Evolutionary conservation across 2,888 invertebrate species (phyloP), one percentile per base, ranked within the genome.

Genomic region (Caenorhabditis imperialis): DNA sequence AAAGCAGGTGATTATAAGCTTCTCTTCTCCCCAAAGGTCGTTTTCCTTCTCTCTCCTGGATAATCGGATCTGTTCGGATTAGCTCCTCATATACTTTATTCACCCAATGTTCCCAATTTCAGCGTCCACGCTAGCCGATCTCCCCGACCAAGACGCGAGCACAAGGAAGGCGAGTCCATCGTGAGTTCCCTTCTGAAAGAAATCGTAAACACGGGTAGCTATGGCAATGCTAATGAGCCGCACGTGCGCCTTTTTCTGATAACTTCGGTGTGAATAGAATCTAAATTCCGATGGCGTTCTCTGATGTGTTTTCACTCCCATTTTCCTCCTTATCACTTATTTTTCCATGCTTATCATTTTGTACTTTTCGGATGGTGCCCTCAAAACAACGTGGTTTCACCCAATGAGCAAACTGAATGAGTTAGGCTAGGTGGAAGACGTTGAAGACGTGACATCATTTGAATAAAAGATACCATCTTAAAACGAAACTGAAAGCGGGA

Each of bases 51-150:
- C n/a, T n/a, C n/a, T n/a, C n/a, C n/a, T n/a, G n/a, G n/a, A n/a
- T n/a, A n/a, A n/a, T n/a, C n/a, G n/a, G n/a, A n/a, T n/a, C n/a
- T n/a, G n/a, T n/a, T n/a, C n/a, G n/a, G n/a, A n/a, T n/a, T n/a
- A n/a, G n/a, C n/a, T n/a, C n/a, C n/a, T n/a, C n/a, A n/a, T n/a
- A n/a, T n/a, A n/a, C 10, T 30, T 30, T 10, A 30, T 7, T 30
- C 10, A 7, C 10, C 30, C 6, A 30, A 27, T 37, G 27, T 22
- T 22, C 16, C 12, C 40, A 30, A 30, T 69, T 71, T 44, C 71
- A 71, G 71, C 35, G 0, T 62, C 71, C 50, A 53, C 42, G 27
- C 38, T 71, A 25, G 61, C 71, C 54, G 71, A 71, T 27, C 51
- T 71, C 33, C 16, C 22, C 30, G 47, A 50, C 27, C 55, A 44